Percentiles rank a stretch among this genome's conserved stretches.
These are phyloP conservation scores for Dascyllus trimaculatus DNA, from an alignment of 2,113 vertebrate genomes.

Conservation along the genomic window DNA sequence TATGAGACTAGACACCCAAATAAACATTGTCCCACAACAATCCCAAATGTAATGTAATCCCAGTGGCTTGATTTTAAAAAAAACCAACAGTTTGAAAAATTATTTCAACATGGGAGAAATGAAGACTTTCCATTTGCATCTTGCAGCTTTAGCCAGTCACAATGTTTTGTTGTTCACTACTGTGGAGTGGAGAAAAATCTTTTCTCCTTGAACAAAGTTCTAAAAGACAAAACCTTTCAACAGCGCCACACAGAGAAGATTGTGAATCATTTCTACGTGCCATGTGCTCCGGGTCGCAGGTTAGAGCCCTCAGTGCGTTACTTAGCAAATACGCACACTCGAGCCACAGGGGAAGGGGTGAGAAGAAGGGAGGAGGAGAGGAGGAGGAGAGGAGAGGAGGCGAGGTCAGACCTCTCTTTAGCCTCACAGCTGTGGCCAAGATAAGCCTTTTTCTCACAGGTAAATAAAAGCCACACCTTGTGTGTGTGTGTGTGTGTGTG, in stretches of 20 bases:
- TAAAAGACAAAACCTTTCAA: conserved; percentile 76
- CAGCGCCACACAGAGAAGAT: conserved; percentile 80
- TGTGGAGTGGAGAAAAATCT: conserved; percentile 36
- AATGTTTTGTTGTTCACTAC: conserved; percentile 3
- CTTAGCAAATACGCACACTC: conserved; percentile 50
- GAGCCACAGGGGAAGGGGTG: conserved; percentile 69
- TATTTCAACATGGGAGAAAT: not conserved
- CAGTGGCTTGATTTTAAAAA: too few relatives aligned
- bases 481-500: conserved; percentile 42
- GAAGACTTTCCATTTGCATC: not conserved
- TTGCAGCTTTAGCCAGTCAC: too few relatives aligned
- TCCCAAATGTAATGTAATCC: too few relatives aligned
- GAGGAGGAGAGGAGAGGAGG: conserved; percentile 60
- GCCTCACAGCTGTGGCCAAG: conserved; percentile 81
- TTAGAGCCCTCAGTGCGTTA: conserved; percentile 72
- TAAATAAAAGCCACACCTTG: conserved; percentile 78
- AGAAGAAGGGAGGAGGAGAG: conserved; percentile 55
- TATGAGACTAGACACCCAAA: too few relatives aligned
- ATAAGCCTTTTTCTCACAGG: conserved; percentile 80
- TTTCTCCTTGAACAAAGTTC: conserved; percentile 82
- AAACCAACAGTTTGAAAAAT: not conserved
- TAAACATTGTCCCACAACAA: too few relatives aligned
- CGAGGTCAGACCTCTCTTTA: conserved; percentile 85
- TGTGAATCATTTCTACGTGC: conserved; percentile 73
- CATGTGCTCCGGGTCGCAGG: conserved; percentile 73